A percentile compares a stretch with the other conserved stretches of the same genome.
Evolutionary conservation across 37 sponge, comb jelly and placozoan species (phyloP).

Genomic region (Axinella damicornis): DNA sequence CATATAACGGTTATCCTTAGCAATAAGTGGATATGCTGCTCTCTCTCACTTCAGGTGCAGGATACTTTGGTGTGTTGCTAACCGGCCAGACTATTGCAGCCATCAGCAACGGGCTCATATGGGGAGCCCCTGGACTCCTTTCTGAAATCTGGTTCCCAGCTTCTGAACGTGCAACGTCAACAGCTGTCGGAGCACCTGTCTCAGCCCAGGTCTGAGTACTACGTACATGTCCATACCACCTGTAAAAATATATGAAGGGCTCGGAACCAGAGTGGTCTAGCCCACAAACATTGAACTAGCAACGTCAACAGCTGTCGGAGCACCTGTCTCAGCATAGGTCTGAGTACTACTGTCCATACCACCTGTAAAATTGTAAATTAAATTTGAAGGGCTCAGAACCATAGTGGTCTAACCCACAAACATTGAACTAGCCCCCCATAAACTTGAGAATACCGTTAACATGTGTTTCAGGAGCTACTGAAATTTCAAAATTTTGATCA

Average conservation of each 20-base stretch:
- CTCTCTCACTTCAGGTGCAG: conserved; percentile 16
- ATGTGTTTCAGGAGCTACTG: no score
- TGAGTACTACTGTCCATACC: no score
- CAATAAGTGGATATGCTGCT: no score
- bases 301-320: conserved; percentile 17
- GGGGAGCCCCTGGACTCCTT: conserved; percentile 15
- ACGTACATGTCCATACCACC: no score
- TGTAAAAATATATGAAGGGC: no score
- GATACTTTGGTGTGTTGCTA: conserved; percentile 33
- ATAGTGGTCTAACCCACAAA: conserved; percentile 56
- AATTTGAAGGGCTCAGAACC: no score
- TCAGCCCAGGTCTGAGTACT: no score
- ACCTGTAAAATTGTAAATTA: no score
- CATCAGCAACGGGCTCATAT: background rate
- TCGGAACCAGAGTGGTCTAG: no score
- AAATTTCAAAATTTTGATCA: no score
- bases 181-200: conserved; percentile 12
- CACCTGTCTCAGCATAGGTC: conserved; percentile 12
- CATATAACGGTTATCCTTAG: no score
- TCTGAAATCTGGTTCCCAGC: conserved; percentile 51
- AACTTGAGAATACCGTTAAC: no score
- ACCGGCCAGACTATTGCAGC: conserved; percentile 51
- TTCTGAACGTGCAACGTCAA: conserved; percentile 40
- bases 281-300: conserved; percentile 48
- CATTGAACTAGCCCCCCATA: conserved; percentile 46